Percentiles rank a stretch among this genome's conserved stretches.
Conservation (phyloP, 1,140 invertebrate species). For the Drosophila hydei region DNA sequence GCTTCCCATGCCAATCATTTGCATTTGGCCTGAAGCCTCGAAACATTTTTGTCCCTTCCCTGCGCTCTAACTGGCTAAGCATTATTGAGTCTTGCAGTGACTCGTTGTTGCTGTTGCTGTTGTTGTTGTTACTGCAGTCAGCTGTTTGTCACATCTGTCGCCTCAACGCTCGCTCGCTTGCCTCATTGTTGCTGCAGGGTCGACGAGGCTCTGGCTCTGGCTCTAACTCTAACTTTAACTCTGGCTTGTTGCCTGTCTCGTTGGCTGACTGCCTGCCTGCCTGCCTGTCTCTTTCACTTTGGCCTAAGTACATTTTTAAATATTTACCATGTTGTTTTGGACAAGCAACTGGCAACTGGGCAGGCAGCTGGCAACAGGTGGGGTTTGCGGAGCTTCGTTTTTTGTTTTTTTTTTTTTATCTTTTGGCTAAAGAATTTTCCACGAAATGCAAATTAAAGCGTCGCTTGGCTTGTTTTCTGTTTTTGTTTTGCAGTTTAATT, state of each 20-base stretch:
- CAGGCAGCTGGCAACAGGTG: slow-evolving; percentile 26
- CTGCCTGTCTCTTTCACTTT: slow-evolving; percentile 80
- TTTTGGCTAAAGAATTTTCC: slow-evolving; percentile 68
- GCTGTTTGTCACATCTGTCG: slow-evolving; percentile 76
- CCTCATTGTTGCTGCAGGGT: slow-evolving; percentile 28
- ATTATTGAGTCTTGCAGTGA: slow-evolving; percentile 65
- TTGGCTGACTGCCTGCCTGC: slow-evolving; percentile 13
- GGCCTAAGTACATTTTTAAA: slow-evolving; percentile 81
- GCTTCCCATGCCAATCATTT: slow-evolving; percentile 81
- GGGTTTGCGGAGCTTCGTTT: background rate
- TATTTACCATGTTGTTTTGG: slow-evolving; percentile 72
- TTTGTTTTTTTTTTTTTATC: slow-evolving; percentile 14
- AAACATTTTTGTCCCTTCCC: background rate
- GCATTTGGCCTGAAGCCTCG: slow-evolving; percentile 37
- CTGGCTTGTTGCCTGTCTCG: slow-evolving; percentile 51
- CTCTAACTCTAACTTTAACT: background rate
- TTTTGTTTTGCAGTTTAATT: slow-evolving; percentile 17
- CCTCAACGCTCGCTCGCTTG: slow-evolving; percentile 42
- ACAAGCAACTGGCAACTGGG: slow-evolving; percentile 52
- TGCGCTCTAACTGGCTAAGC: slow-evolving; percentile 51
- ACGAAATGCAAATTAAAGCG: slow-evolving; percentile 82
- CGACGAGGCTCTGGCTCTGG: background rate
- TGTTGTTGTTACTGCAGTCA: slow-evolving; percentile 39
- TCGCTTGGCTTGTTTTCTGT: slow-evolving; percentile 46
- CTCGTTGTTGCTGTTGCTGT: slow-evolving; percentile 1